Conservation (phyloP, 2,888 invertebrate genomes). For the Lottia gigantea region DNA sequence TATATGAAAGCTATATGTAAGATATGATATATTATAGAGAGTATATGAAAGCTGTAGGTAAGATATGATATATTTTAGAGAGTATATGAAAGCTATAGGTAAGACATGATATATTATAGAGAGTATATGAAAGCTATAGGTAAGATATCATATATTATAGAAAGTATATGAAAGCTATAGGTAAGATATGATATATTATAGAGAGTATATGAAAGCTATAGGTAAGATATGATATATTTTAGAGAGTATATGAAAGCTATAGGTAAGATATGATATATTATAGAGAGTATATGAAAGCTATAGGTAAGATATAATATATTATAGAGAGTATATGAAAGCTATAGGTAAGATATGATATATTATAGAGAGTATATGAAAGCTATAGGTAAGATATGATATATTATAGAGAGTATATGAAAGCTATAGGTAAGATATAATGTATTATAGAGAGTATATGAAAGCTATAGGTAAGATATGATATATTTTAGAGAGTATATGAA, state of each 20-base stretch:
- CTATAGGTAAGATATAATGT: constrained; percentile 42
- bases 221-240: constrained; percentile 42
- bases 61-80: constrained; percentile 39
- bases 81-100: constrained; percentile 50
- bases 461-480: constrained; percentile 43
- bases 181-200: constrained; percentile 41
- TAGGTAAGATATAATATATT: constrained; percentile 43
- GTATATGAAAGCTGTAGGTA: constrained; percentile 49
- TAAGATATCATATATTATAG: constrained; percentile 41
- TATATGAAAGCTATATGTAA: constrained; percentile 50
- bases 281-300: constrained; percentile 46
- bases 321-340: constrained; percentile 46
- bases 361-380: constrained; percentile 48
- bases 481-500: constrained; percentile 47
- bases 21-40: constrained; percentile 39
- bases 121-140: constrained; percentile 50
- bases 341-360: constrained; percentile 42
- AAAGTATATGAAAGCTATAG: constrained; percentile 48
- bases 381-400: constrained; percentile 42
- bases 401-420: constrained; percentile 46
- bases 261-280: constrained; percentile 43
- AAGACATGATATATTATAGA: constrained; percentile 37
- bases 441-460: constrained; percentile 46
- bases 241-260: constrained; percentile 47
- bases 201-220: constrained; percentile 47